Percentiles rank a stretch among this genome's conserved stretches.
Conservation (phyloP, 2,888 invertebrate genomes). For the Schrankia costaestrigalis region DNA sequence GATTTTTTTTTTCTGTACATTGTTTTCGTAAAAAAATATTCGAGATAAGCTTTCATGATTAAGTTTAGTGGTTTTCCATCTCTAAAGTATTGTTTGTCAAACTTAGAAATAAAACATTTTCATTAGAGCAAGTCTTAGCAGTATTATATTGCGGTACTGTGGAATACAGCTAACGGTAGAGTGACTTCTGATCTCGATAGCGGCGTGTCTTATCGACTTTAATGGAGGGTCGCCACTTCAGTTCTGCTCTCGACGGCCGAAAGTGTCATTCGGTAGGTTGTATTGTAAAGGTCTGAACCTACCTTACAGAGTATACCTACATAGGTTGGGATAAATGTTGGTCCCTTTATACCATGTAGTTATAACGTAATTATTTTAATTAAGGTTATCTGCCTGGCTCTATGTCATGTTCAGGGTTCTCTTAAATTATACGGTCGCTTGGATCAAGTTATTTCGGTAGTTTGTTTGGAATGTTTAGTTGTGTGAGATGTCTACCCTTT, state of each 20-base stretch:
- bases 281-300: conserved; percentile 33
- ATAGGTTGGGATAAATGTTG: conserved; percentile 1
- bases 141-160: conserved; percentile 2
- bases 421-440: too few relatives aligned
- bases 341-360: conserved; percentile 6
- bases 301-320: too few relatives aligned
- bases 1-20: conserved; percentile 12
- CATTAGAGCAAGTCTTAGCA: conserved; percentile 6
- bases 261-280: conserved; percentile 19
- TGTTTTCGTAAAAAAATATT: conserved; percentile 14
- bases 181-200: conserved; percentile 36
- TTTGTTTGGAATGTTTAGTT: too few relatives aligned
- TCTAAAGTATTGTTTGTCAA: conserved; percentile 17
- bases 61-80: conserved; percentile 7
- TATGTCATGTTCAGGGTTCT: conserved; percentile 7
- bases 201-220: conserved; percentile 51
- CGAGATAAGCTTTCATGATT: conserved; percentile 18
- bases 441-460: too few relatives aligned
- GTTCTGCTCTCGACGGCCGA: conserved; percentile 17
- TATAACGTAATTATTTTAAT: conserved; percentile 18
- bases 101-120: conserved; percentile 21
- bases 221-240: conserved; percentile 37
- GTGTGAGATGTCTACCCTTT: too few relatives aligned
- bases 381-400: conserved; percentile 8
- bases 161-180: conserved; percentile 5